phyloP scores from a whole-genome alignment of 2,888 invertebrate genomes.

The Euphydryas editha region DNA sequence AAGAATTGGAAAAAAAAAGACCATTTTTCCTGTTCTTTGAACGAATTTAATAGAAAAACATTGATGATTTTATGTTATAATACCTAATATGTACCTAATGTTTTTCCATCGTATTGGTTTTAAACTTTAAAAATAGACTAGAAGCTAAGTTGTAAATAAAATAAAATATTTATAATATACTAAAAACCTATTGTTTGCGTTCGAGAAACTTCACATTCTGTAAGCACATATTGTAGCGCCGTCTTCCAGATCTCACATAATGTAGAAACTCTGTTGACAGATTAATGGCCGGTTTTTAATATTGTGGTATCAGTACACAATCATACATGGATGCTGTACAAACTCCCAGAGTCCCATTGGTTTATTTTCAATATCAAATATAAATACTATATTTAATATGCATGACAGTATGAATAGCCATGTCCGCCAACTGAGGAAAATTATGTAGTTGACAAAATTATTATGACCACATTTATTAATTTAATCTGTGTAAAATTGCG shows the following conservation, averaged over 20 bases:
- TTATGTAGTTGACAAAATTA: neutral
- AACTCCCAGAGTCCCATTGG: conserved; percentile 16
- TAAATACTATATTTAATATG: neutral
- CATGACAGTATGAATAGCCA: neutral
- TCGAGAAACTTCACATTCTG: neutral
- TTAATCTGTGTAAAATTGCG: no score
- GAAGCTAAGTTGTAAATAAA: no score
- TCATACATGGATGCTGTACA: conserved; percentile 14
- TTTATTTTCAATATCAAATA: conserved; percentile 11
- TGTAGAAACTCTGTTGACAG: conserved; percentile 22
- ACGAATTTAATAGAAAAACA: no score
- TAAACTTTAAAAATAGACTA: no score
- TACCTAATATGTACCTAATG: no score
- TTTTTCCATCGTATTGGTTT: no score
- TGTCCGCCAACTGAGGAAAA: neutral
- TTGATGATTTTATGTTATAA: no score
- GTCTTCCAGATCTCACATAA: neutral
- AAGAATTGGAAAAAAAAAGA: no score
- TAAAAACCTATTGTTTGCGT: no score
- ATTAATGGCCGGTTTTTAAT: conserved; percentile 27
- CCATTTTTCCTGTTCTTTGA: no score
- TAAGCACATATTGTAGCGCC: neutral
- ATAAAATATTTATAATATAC: no score
- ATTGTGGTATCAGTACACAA: conserved; percentile 13
- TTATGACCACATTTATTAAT: neutral